Conservation (phyloP, 2,888 invertebrate species). For the Antheraea yamamai region DNA sequence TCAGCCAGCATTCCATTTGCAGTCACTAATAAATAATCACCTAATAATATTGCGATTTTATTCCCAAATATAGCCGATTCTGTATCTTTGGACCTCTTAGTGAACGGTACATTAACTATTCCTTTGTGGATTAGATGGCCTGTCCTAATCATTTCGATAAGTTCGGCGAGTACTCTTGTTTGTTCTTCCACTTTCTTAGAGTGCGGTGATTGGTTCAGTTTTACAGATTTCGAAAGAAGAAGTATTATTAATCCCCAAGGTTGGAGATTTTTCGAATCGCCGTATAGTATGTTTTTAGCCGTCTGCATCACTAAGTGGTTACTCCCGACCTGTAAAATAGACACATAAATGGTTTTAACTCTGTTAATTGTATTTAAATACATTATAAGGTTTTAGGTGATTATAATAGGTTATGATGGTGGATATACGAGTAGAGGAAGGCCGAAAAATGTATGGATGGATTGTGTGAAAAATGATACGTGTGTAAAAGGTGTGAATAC, state of each 20-base stretch:
- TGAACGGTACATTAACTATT: conserved; percentile 73
- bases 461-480: too few relatives aligned
- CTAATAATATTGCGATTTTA: conserved; percentile 92
- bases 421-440: too few relatives aligned
- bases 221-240: conserved; percentile 88
- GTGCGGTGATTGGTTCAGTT: conserved; percentile 82
- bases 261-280: conserved; percentile 91
- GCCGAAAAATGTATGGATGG: too few relatives aligned
- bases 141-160: conserved; percentile 94
- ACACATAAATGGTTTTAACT: conserved; percentile 24
- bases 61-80: conserved; percentile 93
- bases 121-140: conserved; percentile 91
- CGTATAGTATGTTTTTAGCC: conserved; percentile 91
- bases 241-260: conserved; percentile 93
- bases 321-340: conserved; percentile 84
- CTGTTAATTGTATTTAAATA: not conserved
- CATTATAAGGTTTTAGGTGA: not conserved
- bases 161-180: conserved; percentile 80
- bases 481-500: too few relatives aligned
- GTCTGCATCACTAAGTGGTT: conserved; percentile 93
- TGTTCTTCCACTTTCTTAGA: conserved; percentile 82
- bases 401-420: too few relatives aligned
- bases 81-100: conserved; percentile 81
- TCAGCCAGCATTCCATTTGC: conserved; percentile 91
- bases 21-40: conserved; percentile 91